phyloP scores from a whole-genome alignment of 92 coral and sea anemone species.

The Parazoanthus swiftii region DNA sequence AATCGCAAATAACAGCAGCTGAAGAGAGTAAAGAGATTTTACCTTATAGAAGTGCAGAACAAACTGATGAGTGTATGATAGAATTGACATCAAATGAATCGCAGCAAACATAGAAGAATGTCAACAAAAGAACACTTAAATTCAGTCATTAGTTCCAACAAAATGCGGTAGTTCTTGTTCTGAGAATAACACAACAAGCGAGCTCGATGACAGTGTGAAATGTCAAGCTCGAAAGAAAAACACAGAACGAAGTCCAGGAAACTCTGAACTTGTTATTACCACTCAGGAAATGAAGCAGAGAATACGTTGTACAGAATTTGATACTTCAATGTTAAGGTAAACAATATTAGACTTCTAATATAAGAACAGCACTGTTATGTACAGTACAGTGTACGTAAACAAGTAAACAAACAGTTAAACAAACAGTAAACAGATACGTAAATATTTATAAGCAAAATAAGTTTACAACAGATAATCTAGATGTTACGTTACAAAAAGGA shows the following conservation, averaged over 20 bases:
- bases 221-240: conserved; percentile 3
- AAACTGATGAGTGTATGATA: background rate
- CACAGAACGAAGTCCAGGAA: background rate
- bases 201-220: background rate
- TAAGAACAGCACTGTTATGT: background rate
- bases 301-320: conserved; percentile 18
- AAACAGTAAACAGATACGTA: background rate
- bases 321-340: background rate
- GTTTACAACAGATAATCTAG: background rate
- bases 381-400: background rate
- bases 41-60: background rate
- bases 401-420: background rate
- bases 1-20: background rate
- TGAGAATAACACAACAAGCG: background rate
- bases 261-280: background rate
- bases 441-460: background rate
- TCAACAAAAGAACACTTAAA: background rate
- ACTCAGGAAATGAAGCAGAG: conserved; percentile 21
- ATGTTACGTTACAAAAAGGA: background rate
- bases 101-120: background rate
- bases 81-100: too few relatives aligned
- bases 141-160: background rate
- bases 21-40: background rate
- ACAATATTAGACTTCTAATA: background rate
- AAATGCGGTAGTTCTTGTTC: background rate